These are phyloP conservation scores for Macaca mulatta DNA, from an alignment of 2,113 vertebrate species.

Conservation along the genomic window DNA sequence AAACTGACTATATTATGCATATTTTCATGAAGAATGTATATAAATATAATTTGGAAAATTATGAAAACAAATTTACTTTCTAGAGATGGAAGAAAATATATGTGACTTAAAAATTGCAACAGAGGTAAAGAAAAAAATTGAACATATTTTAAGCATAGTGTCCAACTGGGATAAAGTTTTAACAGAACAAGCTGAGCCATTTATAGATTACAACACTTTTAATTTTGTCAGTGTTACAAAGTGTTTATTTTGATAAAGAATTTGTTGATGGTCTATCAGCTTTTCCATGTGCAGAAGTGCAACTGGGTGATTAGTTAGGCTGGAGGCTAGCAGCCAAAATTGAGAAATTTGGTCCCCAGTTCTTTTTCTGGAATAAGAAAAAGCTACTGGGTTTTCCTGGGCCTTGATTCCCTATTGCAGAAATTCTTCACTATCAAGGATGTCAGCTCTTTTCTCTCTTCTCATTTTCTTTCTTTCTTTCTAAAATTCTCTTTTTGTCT, in stretches of 20 bases:
- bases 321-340: slow-evolving; percentile 69
- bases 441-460: not conserved
- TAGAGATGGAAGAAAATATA: slow-evolving; percentile 25
- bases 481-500: slow-evolving; percentile 31
- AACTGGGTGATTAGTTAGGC: slow-evolving; percentile 66
- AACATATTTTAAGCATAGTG: not conserved
- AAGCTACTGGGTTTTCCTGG: slow-evolving; percentile 21
- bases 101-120: slow-evolving; percentile 40
- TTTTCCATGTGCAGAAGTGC: slow-evolving; percentile 74
- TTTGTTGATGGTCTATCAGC: slow-evolving; percentile 74
- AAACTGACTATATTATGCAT: not conserved
- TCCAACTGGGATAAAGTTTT: slow-evolving; percentile 54
- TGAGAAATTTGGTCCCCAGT: slow-evolving; percentile 44
- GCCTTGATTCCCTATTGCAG: not conserved
- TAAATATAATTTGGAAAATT: slow-evolving; percentile 14
- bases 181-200: slow-evolving; percentile 58
- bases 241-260: slow-evolving; percentile 80
- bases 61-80: slow-evolving; percentile 41
- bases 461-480: not conserved
- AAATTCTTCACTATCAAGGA: not conserved
- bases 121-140: slow-evolving; percentile 2
- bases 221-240: slow-evolving; percentile 67
- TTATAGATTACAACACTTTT: slow-evolving; percentile 71
- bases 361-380: slow-evolving; percentile 29
- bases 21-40: slow-evolving; percentile 49